Evolutionary conservation across 35 echinoderm and acorn worm species (phyloP).

Genomic region (Hemicentrotus pulcherrimus): DNA sequence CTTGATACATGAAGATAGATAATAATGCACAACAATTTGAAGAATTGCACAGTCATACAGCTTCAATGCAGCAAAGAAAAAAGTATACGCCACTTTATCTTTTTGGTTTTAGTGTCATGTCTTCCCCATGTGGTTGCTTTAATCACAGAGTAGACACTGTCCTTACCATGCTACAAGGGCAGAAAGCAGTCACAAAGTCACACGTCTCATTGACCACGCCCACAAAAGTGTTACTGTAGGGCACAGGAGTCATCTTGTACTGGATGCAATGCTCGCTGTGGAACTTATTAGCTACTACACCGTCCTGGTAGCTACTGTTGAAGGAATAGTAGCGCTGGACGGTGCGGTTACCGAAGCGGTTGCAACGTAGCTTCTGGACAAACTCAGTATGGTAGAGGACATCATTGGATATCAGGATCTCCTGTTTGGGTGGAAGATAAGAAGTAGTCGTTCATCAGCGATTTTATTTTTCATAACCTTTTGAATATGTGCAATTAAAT

Average conservation of each 20-base stretch:
- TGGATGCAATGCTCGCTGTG: slow-evolving; percentile 90
- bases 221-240: slow-evolving; percentile 90
- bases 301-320: slow-evolving; percentile 84
- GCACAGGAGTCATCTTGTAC: slow-evolving; percentile 86
- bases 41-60: too few species aligned
- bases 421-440: slow-evolving; percentile 58
- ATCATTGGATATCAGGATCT: slow-evolving; percentile 94
- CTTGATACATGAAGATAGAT: too few species aligned
- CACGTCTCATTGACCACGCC: slow-evolving; percentile 97
- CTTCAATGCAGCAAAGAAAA: too few species aligned
- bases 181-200: slow-evolving; percentile 86
- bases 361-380: slow-evolving; percentile 92
- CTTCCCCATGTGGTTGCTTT: too few species aligned
- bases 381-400: slow-evolving; percentile 91
- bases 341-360: slow-evolving; percentile 87
- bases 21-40: too few species aligned
- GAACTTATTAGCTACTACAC: slow-evolving; percentile 78
- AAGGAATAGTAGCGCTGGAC: slow-evolving; percentile 94
- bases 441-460: not conserved
- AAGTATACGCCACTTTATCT: too few species aligned
- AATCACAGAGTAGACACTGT: not conserved
- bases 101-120: too few species aligned
- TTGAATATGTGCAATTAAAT: not conserved
- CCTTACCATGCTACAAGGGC: slow-evolving; percentile 98
- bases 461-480: not conserved